These are phyloP conservation scores for Heterochromis multidens DNA, from an alignment of 2,113 vertebrate species.

Conservation along the genomic window DNA sequence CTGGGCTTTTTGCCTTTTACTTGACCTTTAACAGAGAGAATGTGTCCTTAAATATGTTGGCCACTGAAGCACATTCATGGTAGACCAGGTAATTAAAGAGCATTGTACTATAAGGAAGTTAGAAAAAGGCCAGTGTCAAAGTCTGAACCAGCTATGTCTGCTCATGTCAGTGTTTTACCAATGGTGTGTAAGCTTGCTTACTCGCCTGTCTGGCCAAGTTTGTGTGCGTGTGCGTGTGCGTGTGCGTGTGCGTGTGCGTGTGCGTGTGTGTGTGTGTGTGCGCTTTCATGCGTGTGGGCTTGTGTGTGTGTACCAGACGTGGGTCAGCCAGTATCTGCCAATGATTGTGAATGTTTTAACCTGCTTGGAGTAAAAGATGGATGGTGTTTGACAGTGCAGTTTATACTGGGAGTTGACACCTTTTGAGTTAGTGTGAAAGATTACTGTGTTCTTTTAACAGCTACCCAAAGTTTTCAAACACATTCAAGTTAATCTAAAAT, in stretches of 20 bases:
- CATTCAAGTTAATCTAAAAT: neutral
- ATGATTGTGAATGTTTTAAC: neutral
- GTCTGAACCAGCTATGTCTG: constrained; percentile 14
- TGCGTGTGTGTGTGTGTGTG: neutral
- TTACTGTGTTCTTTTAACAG: neutral
- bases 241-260: neutral
- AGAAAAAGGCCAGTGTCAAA: constrained; percentile 12
- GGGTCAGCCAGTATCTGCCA: neutral
- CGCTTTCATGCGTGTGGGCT: neutral
- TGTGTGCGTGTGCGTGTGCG: neutral
- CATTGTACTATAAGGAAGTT: neutral
- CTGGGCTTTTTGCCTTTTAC: neutral
- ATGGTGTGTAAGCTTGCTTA: constrained; percentile 42
- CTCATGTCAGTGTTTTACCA: constrained; percentile 22
- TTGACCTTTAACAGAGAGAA: constrained; percentile 23
- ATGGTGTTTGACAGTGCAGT: neutral
- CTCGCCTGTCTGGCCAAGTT: neutral
- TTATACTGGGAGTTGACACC: neutral
- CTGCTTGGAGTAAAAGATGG: neutral
- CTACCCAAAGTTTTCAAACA: neutral
- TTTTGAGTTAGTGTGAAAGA: neutral
- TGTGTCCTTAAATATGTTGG: neutral
- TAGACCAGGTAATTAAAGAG: constrained; percentile 2
- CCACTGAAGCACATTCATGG: neutral
- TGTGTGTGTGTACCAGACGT: neutral